Evolutionary conservation across 2,113 vertebrate genomes (phyloP), one percentile per base, ranked within the genome.

Genomic region (Brachyhypopomus gauderio): DNA sequence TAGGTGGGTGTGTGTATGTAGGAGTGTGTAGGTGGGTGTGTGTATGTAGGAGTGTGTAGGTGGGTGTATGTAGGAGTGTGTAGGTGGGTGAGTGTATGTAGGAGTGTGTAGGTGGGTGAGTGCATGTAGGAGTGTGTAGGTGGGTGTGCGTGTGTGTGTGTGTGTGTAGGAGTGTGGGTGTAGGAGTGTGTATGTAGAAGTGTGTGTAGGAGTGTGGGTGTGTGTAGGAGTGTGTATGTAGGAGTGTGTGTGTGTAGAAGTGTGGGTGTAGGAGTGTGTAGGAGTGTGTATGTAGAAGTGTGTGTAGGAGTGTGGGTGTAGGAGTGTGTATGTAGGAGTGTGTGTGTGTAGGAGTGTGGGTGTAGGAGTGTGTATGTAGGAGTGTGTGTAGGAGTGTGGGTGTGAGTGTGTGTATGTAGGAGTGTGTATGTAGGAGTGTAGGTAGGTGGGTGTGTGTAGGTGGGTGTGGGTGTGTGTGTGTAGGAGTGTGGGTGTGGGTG

Each of bases 251-350:
- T 81, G 72, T 62, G 63, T 58, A n/a, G n/a, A n/a, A n/a, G 48
- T 75, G 30, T 67, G 79, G 48, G 25, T 58, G 62, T 74, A n/a
- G n/a, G n/a, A n/a, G n/a, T n/a, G 45, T 23, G 3, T 25, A 25
- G 8, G 5, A 7, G 73, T 69, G 25, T 66, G 64, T 72, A 36
- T 8, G 25, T 20, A 16, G 74, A n/a, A n/a, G 79, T 62, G 63
- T 58, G 48, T 75, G 30, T 67, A 72, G 48, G 25, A 41, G 62
- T 74, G 45, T 23, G 3, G 19, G 38, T 9, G 5, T 12, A 64
- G 59, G 25, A 58, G 64, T 72, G 36, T 8, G 25, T 20, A 16
- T 80, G 79, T n/a, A n/a, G n/a, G n/a, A n/a, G 30, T 67, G 79
- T 62, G 25, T 58, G 62, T 74, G 45, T 23, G 3, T 25, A 25